Conservation (phyloP, 2,888 invertebrate genomes). For the Caprella mutica region DNA sequence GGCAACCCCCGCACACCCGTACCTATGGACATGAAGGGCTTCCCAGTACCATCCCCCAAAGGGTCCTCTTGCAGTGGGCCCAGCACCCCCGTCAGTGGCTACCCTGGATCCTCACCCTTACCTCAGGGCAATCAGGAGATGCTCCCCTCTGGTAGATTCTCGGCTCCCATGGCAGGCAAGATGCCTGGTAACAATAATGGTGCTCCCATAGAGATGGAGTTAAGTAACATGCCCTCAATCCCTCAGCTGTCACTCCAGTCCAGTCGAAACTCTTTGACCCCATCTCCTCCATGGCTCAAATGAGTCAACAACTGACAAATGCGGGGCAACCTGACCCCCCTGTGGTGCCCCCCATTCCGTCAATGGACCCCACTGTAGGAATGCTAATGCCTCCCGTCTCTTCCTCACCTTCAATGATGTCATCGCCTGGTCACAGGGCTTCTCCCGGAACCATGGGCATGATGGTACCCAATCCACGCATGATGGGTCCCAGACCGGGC, state of each 20-base stretch:
- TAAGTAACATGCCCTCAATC: slow-evolving; percentile 42
- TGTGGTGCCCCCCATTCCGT: slow-evolving; percentile 10
- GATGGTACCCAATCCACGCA: slow-evolving; percentile 40
- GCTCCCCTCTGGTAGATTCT: slow-evolving; percentile 26
- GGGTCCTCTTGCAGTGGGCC: slow-evolving; percentile 31
- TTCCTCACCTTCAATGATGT: slow-evolving; percentile 28
- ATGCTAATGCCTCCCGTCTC: slow-evolving; percentile 29
- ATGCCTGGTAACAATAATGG: slow-evolving; percentile 9
- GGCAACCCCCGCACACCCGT: slow-evolving; percentile 30
- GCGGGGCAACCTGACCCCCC: slow-evolving; percentile 19
- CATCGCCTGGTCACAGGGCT: slow-evolving; percentile 23
- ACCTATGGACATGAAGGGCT: slow-evolving; percentile 26
- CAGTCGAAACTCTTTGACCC: slow-evolving; percentile 61
- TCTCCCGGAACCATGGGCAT: slow-evolving; percentile 31
- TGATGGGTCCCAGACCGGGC: slow-evolving; percentile 47
- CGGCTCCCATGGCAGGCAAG: neutral
- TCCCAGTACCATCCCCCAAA: slow-evolving; percentile 33
- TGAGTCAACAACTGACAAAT: slow-evolving; percentile 76
- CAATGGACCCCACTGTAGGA: slow-evolving; percentile 9
- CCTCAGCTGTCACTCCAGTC: slow-evolving; percentile 35
- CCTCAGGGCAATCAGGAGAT: slow-evolving; percentile 21
- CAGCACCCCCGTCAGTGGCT: slow-evolving; percentile 28
- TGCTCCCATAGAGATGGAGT: slow-evolving; percentile 15
- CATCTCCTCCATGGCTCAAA: slow-evolving; percentile 83
- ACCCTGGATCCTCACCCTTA: slow-evolving; percentile 31